Conservation (phyloP, 2,888 invertebrate genomes). For the Caradrina kadenii region DNA sequence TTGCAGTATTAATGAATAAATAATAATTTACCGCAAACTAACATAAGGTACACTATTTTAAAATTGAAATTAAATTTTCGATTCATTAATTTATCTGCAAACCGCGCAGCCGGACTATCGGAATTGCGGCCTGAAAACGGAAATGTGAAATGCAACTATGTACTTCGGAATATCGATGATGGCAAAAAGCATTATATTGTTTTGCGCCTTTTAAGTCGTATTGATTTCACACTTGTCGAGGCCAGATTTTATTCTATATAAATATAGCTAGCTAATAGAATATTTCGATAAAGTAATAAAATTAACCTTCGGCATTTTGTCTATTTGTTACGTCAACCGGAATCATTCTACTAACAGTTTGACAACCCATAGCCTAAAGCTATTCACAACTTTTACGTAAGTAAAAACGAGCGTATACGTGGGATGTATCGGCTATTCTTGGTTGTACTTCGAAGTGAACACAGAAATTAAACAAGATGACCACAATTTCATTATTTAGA, state of each 20-base stretch:
- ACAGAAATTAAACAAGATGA: background rate
- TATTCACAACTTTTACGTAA: slow-evolving; percentile 10
- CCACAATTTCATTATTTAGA: background rate
- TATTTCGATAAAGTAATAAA: slow-evolving; percentile 7
- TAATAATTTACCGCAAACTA: slow-evolving; percentile 15
- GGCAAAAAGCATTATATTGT: slow-evolving; percentile 24
- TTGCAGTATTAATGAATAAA: slow-evolving; percentile 18
- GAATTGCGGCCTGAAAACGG: slow-evolving; percentile 51
- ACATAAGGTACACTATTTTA: slow-evolving; percentile 27
- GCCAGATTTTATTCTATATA: slow-evolving; percentile 11
- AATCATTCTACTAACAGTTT: background rate
- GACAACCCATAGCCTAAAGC: slow-evolving; percentile 20
- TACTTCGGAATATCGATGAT: slow-evolving; percentile 34
- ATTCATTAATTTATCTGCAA: slow-evolving; percentile 47
- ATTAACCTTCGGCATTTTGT: slow-evolving; percentile 13
- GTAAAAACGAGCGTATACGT: background rate
- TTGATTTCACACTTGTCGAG: slow-evolving; percentile 23
- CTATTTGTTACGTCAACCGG: background rate
- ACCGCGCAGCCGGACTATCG: slow-evolving; percentile 36
- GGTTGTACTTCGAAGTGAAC: background rate
- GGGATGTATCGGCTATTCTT: background rate
- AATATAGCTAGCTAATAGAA: background rate
- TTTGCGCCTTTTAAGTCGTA: slow-evolving; percentile 29
- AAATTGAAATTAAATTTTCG: slow-evolving; percentile 40
- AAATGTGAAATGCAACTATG: slow-evolving; percentile 44